Percentiles rank a stretch among this genome's conserved stretches.
Evolutionary conservation across 1,140 invertebrate species (phyloP).

Genomic region (Hetaerina americana): DNA sequence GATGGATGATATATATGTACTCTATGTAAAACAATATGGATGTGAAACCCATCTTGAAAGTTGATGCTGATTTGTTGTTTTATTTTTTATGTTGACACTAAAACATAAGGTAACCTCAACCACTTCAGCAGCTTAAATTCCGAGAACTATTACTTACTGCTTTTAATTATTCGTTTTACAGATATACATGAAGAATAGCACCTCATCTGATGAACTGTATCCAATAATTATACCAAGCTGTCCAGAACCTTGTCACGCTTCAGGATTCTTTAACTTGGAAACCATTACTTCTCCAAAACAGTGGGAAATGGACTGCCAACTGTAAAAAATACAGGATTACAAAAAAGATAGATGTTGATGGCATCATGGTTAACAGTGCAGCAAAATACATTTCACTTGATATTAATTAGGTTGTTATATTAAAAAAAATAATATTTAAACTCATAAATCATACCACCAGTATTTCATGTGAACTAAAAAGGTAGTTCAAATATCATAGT

Average conservation of each 20-base stretch:
- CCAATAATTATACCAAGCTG: constrained; percentile 33
- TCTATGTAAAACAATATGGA: neutral
- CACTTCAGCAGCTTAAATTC: constrained; percentile 10
- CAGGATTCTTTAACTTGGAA: constrained; percentile 28
- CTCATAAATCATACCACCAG: too few species aligned
- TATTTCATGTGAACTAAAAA: too few species aligned
- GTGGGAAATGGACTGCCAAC: constrained; percentile 36
- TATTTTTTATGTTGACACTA: neutral
- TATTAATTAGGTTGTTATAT: too few species aligned
- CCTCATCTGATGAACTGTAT: constrained; percentile 12
- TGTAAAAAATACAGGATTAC: neutral
- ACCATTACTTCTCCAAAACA: constrained; percentile 32
- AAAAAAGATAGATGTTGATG: too few species aligned
- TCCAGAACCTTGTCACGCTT: constrained; percentile 30
- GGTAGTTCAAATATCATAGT: too few species aligned
- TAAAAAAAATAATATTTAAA: too few species aligned
- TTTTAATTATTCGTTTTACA: constrained; percentile 24
- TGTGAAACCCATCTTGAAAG: neutral
- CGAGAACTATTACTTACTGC: constrained; percentile 27
- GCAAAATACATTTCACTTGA: too few species aligned
- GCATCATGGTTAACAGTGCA: too few species aligned
- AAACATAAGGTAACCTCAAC: constrained; percentile 5
- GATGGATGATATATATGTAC: neutral
- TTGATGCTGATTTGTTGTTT: neutral
- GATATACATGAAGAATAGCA: constrained; percentile 23